Evolutionary conservation across 1,140 invertebrate genomes (phyloP), one percentile per base, ranked within the genome.

Genomic region (Zelostemma sp.): DNA sequence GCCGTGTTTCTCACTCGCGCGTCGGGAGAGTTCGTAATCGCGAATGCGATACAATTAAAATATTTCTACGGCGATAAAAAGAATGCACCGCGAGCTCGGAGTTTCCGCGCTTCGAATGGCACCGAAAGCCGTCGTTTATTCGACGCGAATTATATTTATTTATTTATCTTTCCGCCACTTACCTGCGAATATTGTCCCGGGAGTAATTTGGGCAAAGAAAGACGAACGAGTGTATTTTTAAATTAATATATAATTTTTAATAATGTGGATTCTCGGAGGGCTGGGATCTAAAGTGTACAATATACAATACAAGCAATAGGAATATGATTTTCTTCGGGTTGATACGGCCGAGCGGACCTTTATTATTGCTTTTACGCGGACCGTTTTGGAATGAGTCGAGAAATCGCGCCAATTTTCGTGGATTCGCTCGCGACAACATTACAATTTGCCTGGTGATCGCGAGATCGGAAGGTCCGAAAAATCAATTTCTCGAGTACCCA

Each of bases 221-320:
- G 60, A 62, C 63, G 57, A 33, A 58, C 9, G 11, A 50, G 38
- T 68, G 8, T 83, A 82, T 83, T 85, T 85, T 84, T 84, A 83
- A 84, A 84, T 84, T 82, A 84, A 84, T 85, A 80, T 84, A 83
- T 81, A 84, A 82, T 83, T 83, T 76, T 84, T 81, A 84, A 77
- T 83, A 78, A 76, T 77, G 76, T 83, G 77, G 74, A 77, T 82
- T 79, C 68, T 65, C 64, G 70, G 71, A 74, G 56, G 71, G 66
- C 68, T 65, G 70, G 72, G 60, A 73, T 69, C 72, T 68, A 77
- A 63, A 76, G 81, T 84, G 75, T 83, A 83, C 80, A 84, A 85
- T 83, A 82, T 82, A 84, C 80, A 84, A 80, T 83, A 84, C 81
- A 84, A 84, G 79, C 80, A 77, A 81, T 80, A 79, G 77, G 77